Conservation (phyloP, 2,888 invertebrate species). For the Venusia cambrica region DNA sequence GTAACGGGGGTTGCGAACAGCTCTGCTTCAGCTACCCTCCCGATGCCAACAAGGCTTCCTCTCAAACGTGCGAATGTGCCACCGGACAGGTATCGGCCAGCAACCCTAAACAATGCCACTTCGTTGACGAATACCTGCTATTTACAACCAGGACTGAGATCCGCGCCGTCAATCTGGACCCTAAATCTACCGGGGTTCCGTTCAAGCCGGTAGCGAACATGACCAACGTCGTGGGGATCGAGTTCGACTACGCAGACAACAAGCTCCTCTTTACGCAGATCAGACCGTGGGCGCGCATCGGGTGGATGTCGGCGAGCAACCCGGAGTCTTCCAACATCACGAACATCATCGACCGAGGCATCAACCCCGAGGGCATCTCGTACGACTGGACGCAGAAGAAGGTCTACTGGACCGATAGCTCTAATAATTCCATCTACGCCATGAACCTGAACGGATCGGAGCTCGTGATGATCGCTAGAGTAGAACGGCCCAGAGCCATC, state of each 20-base stretch:
- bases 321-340: constrained; percentile 84
- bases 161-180: constrained; percentile 93
- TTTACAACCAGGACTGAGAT: constrained; percentile 97
- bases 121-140: constrained; percentile 93
- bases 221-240: constrained; percentile 96
- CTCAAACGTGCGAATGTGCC: constrained; percentile 94
- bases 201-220: constrained; percentile 92
- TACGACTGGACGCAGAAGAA: constrained; percentile 99
- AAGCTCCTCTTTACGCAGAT: constrained; percentile 96
- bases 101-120: constrained; percentile 87
- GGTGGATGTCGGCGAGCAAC: constrained; percentile 87
- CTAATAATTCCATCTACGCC: constrained; percentile 95
- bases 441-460: constrained; percentile 95
- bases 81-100: constrained; percentile 87
- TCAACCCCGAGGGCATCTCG: constrained; percentile 96
- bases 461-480: constrained; percentile 94
- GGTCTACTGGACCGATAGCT: constrained; percentile 98
- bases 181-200: constrained; percentile 89
- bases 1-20: constrained; percentile 94
- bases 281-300: constrained; percentile 93
- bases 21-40: constrained; percentile 96
- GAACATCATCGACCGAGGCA: constrained; percentile 87
- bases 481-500: constrained; percentile 96
- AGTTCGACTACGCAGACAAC: constrained; percentile 95
- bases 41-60: constrained; percentile 76